Conservation (phyloP, 2,888 invertebrate genomes). For the Hololepta plana region DNA sequence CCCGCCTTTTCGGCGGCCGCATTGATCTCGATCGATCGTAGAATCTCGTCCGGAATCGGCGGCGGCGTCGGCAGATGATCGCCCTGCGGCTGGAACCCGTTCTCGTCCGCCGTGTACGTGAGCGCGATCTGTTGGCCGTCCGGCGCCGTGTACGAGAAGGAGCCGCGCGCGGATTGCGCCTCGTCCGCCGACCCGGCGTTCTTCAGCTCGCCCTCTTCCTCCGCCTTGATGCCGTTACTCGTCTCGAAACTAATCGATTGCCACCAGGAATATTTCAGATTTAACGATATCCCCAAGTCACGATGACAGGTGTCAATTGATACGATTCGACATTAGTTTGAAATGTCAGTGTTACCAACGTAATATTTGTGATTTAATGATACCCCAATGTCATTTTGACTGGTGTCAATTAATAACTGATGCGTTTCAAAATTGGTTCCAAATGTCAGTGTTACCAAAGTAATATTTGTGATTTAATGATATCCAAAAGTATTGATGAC, state of each 20-base stretch:
- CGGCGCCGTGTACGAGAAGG: constrained; percentile 43
- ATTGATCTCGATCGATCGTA: constrained; percentile 33
- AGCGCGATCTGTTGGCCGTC: constrained; percentile 42
- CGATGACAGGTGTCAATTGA: neutral
- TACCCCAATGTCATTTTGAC: too few relatives aligned
- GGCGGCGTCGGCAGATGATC: constrained; percentile 42
- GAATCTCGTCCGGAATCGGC: constrained; percentile 45
- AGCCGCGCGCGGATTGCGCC: constrained; percentile 36
- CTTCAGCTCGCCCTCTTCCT: constrained; percentile 41
- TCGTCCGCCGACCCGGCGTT: constrained; percentile 38
- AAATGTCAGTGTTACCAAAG: too few relatives aligned
- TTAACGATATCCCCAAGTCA: neutral
- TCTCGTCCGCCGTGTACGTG: constrained; percentile 46
- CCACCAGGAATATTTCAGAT: neutral
- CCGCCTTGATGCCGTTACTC: constrained; percentile 41
- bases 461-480: too few relatives aligned
- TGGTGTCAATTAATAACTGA: too few relatives aligned
- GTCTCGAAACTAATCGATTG: constrained; percentile 34
- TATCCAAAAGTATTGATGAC: too few relatives aligned
- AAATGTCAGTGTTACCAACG: too few relatives aligned
- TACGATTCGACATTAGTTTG: too few relatives aligned
- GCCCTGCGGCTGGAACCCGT: constrained; percentile 42
- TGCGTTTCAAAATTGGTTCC: too few relatives aligned
- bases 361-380: too few relatives aligned
- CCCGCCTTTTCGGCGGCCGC: constrained; percentile 28